Percentiles rank a stretch among this genome's conserved stretches.
Conservation (phyloP, 2,113 vertebrate species). For the Cochlearius cochlearius region DNA sequence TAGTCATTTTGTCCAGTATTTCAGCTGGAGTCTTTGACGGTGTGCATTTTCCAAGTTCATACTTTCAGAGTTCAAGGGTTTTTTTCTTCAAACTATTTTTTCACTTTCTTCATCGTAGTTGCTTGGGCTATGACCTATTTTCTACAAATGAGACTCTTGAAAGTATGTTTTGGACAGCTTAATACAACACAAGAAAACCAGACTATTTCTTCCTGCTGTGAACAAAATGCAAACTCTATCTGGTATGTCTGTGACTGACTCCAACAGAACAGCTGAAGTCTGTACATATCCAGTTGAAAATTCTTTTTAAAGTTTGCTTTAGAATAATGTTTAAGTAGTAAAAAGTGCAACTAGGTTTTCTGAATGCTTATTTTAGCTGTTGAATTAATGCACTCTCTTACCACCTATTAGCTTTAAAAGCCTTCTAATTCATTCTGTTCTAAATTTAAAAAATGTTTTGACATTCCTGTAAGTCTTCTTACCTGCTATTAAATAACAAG, state of each 20-base stretch:
- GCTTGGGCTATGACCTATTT: neutral
- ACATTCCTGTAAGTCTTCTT: neutral
- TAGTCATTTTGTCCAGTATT: neutral
- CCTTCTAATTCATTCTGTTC: neutral
- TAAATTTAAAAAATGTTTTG: neutral
- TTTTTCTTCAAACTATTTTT: neutral
- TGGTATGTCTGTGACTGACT: neutral
- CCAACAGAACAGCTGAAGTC: neutral
- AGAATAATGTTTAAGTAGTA: neutral
- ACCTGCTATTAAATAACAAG: neutral
- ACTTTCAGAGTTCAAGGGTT: neutral
- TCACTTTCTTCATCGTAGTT: neutral
- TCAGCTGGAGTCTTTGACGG: neutral
- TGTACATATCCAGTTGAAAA: neutral
- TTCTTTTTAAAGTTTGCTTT: neutral
- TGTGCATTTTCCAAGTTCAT: neutral
- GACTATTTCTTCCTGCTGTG: neutral
- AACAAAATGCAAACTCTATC: neutral
- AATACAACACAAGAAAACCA: neutral
- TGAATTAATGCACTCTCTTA: neutral
- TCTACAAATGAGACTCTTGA: neutral
- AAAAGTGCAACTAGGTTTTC: neutral
- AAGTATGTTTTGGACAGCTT: constrained; percentile 31
- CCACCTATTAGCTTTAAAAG: neutral
- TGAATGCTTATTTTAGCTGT: neutral